Conservation (phyloP, 1,140 invertebrate genomes). For the Sinella curviseta region DNA sequence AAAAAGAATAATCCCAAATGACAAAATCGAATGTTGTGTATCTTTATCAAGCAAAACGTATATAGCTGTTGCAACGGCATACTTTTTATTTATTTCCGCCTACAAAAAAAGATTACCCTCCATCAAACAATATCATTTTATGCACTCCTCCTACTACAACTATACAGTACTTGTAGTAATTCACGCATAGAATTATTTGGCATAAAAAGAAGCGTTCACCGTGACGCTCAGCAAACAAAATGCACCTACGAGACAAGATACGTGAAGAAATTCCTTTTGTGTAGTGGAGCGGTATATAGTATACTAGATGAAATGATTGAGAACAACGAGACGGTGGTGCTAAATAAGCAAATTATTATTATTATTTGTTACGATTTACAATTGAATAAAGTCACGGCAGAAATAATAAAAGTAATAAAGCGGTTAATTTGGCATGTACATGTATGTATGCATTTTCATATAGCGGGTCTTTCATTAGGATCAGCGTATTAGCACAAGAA, state of each 20-base stretch:
- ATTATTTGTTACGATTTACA: neutral
- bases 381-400: neutral
- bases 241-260: neutral
- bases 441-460: neutral
- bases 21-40: no score
- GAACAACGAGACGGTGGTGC: slow-evolving; percentile 11
- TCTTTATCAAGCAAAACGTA: no score
- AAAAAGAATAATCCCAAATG: neutral
- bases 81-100: neutral
- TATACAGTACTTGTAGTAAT: neutral
- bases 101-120: neutral
- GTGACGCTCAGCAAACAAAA: slow-evolving; percentile 2
- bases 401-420: neutral
- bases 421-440: slow-evolving; percentile 5
- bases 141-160: neutral
- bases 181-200: neutral
- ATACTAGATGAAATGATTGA: no score
- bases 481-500: no score
- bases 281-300: no score
- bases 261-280: no score
- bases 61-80: slow-evolving; percentile 6
- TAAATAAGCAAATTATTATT: neutral
- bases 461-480: neutral
- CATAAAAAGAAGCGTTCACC: neutral
- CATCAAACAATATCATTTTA: neutral